Base-by-base conservation (phyloP, 2,113 vertebrate genomes). In the Phaethornis superciliosus region DNA sequence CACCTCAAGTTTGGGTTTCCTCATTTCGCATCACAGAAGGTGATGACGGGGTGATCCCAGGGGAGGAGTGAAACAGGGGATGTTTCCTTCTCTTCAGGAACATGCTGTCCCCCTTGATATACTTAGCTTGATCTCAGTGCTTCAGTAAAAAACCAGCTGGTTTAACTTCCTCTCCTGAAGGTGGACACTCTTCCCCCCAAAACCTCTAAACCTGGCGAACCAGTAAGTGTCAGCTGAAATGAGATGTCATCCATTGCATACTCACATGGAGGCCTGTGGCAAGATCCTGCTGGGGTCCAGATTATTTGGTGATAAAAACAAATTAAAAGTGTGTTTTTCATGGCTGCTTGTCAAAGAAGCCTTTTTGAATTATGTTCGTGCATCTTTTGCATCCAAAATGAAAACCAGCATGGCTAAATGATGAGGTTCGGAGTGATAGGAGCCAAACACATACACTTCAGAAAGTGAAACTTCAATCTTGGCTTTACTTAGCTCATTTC, bases 381-480 rank as follows among this genome's bases (percentile, higher is more conserved):
- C 51, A 67, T 91, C 88, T 92, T 77, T 77, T 63, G 59, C 69
- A 51, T 84, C 52, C 8, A 55, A 94, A 80, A 86, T 90, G 63
- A 88, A 81, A 88, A 81, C 28, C 75, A 58, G 58, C 17, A 0
- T 67, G 89, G 81, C 59, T 81, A 60, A 62, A 81, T 8, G 37
- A 80, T 92, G 92, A 93, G 85, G 47, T 81, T 95, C 1, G 5
- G 82, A 67, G 37, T 33, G 67, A 44, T 56, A 89, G 0, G 26
- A 94, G 95, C 95, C 94, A 93, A 94, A 93, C 94, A 96, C 90
- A 96, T 96, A 90, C 90, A 81, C 82, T 94, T 94, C 82, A 90
- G 79, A 93, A 91, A 88, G 91, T 88, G 81, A 74, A 65, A 74
- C 88, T 93, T 96, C 92, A 83, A 1, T 90, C 82, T 90, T 77